A percentile compares a stretch with the other conserved stretches of the same genome.
These are phyloP conservation scores for Caenorhabditis virilis DNA, from an alignment of 2,888 invertebrate genomes.

Conservation along the genomic window DNA sequence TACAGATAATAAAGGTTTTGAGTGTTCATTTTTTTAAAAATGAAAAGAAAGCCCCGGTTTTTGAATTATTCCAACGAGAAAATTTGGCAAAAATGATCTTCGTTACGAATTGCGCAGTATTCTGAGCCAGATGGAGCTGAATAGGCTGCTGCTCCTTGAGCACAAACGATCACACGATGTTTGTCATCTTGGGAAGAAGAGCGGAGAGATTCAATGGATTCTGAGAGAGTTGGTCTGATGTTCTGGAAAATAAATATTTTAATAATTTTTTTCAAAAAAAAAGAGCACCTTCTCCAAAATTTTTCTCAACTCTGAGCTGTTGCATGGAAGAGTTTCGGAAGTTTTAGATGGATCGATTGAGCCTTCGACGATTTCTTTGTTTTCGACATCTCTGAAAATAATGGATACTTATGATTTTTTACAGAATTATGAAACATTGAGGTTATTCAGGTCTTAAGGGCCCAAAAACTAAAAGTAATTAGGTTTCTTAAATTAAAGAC, in stretches of 20 bases:
- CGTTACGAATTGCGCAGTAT: no score
- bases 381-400: conserved; percentile 4
- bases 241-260: conserved; percentile 6
- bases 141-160: background rate
- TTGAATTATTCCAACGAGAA: no score
- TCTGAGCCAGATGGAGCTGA: background rate
- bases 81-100: background rate
- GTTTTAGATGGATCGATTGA: conserved; percentile 5
- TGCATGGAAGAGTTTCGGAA: conserved; percentile 18
- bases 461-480: no score
- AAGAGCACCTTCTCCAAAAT: conserved; percentile 12
- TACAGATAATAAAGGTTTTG: background rate
- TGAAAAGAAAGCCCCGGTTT: background rate
- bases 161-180: background rate
- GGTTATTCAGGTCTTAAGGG: no score
- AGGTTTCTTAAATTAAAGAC: no score
- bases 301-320: conserved; percentile 14
- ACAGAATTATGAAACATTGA: no score
- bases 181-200: background rate
- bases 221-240: conserved; percentile 21
- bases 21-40: background rate
- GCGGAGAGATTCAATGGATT: conserved; percentile 14
- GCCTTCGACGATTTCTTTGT: background rate
- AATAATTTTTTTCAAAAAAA: no score
- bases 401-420: no score